Evolutionary conservation across 2,113 vertebrate genomes (phyloP), one percentile per base, ranked within the genome.

Genomic region (Corythornis vintsioides): DNA sequence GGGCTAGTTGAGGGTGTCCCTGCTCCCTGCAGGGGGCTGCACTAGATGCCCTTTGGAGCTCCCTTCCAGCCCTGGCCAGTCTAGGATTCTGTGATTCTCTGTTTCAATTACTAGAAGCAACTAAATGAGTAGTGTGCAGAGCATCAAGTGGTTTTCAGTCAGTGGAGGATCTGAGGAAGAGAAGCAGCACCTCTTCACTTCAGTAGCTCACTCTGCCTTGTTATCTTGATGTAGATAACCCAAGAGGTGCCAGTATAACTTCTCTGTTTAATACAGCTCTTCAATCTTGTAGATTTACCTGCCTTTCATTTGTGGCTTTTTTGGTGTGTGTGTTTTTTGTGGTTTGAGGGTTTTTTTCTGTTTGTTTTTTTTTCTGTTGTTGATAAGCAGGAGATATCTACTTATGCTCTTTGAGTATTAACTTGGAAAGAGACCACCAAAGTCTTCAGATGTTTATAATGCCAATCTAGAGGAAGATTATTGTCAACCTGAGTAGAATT

Each of bases 61-160:
- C 38, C 38, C 38, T 38, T 38, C 38, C 38, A 38, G 10, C 38
- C 38, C 10, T 38, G 10, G 10, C 10, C 38, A 38, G 10, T 38
- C 38, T 38, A 38, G 10, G 10, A 38, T 38, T 38, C 38, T 38
- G 4, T 38, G 38, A 38, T 38, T 10, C 38, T 38, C 69, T 1
- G 2, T 75, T 86, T 75, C 52, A n/a, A 8, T 78, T 92, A 69
- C 88, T 92, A 88, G 80, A 88, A 88, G 73, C 80, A 92, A 70
- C 53, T 72, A 91, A 55, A 29, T 55, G 38, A 87, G 10, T 28
- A 73, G 53, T 16, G 29, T 66, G 38, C 45, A 76, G 61, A 79
- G 61, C 88, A 80, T 74, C 48, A 48, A 83, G 38, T 35, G 50
- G 12, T 20, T 83, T 90, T 77, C 60, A 38, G 33, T 72, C 56